Conservation (phyloP, 92 coral and sea anemone species). For the Meandrina meandrites region DNA sequence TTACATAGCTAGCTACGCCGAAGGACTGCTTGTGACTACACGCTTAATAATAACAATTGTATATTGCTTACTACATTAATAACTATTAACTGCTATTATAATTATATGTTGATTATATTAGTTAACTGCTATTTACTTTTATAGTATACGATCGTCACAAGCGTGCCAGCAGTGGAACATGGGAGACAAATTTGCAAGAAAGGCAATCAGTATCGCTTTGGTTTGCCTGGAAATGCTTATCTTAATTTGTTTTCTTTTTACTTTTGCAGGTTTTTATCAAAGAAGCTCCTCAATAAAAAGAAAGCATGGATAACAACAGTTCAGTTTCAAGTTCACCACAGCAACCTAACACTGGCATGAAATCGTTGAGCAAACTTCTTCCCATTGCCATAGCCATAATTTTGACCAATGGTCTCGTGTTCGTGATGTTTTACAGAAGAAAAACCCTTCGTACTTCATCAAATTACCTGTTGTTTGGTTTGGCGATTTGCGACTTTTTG, state of each 20-base stretch:
- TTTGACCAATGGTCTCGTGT: conserved; percentile 28
- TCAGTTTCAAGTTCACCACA: not conserved
- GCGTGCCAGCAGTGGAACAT: too few species aligned
- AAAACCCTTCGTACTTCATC: conserved; percentile 24
- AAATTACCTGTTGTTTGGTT: conserved; percentile 28
- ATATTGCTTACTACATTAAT: too few species aligned
- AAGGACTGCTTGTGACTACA: too few species aligned
- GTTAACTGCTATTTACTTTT: too few species aligned
- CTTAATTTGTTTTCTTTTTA: not conserved
- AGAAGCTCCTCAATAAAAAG: not conserved
- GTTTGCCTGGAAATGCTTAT: not conserved
- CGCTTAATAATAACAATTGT: too few species aligned
- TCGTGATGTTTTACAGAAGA: conserved; percentile 23
- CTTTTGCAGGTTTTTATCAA: not conserved
- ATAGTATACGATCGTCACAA: too few species aligned
- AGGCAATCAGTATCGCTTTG: not conserved
- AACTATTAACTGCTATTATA: too few species aligned
- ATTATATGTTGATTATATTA: too few species aligned
- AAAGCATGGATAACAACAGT: conserved; percentile 7
- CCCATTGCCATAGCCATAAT: conserved; percentile 26
- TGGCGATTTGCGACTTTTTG: conserved; percentile 33
- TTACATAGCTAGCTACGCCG: too few species aligned
- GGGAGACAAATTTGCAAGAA: too few species aligned
- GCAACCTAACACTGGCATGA: not conserved
- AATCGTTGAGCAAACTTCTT: not conserved